A percentile compares a stretch with the other conserved stretches of the same genome.
Evolutionary conservation across 2,888 invertebrate species (phyloP).

Genomic region (Halictus quadricinctus): DNA sequence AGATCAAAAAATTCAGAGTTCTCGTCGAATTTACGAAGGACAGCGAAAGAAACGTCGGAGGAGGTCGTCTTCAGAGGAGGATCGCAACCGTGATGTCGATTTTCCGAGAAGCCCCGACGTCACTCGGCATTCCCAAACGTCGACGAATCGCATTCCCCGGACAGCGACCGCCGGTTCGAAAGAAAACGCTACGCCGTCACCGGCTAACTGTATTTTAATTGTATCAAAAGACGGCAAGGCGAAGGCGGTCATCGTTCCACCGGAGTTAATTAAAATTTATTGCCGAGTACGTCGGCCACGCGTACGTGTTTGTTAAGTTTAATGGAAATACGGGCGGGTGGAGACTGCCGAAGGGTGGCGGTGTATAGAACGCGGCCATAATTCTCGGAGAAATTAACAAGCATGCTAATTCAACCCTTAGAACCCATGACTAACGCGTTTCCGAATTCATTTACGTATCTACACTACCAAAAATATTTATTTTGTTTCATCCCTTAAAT

Average conservation of each 20-base stretch:
- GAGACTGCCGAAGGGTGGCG: not conserved
- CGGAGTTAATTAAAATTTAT: conserved; percentile 59
- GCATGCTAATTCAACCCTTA: conserved; percentile 14
- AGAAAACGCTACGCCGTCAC: conserved; percentile 28
- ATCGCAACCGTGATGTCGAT: not conserved
- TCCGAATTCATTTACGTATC: not conserved
- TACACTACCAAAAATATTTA: not conserved
- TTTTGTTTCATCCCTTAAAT: not conserved
- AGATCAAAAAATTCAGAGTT: not conserved
- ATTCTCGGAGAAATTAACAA: conserved; percentile 27
- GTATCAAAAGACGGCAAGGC: conserved; percentile 26
- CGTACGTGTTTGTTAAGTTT: conserved; percentile 37
- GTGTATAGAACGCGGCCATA: conserved; percentile 13
- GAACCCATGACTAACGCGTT: not conserved
- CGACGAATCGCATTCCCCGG: conserved; percentile 15
- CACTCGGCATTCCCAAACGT: conserved; percentile 7
- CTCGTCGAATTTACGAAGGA: not conserved
- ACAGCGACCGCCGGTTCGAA: conserved; percentile 8
- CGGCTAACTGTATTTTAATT: conserved; percentile 50
- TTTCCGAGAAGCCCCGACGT: conserved; percentile 18
- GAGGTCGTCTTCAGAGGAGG: not conserved
- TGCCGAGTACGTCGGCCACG: conserved; percentile 23
- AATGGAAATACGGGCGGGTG: conserved; percentile 26
- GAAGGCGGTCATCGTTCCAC: conserved; percentile 29
- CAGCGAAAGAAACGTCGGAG: not conserved